phyloP scores from a whole-genome alignment of 2,113 vertebrate species.

The Cercopithecus mona region DNA sequence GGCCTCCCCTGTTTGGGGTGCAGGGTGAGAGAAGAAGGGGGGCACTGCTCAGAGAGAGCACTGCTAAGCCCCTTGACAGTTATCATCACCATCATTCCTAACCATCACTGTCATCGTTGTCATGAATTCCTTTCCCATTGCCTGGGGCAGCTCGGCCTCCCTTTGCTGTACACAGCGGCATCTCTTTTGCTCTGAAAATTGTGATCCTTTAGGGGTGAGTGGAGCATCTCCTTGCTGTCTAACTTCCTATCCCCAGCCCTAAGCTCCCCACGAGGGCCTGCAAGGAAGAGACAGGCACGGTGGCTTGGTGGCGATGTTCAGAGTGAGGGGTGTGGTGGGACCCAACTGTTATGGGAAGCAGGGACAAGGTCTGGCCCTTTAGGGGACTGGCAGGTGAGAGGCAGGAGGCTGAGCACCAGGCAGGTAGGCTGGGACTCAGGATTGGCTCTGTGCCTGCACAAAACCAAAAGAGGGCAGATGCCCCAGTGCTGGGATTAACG shows the following conservation, averaged over 20 bases:
- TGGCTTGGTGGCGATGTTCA: background rate
- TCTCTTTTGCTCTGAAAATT: background rate
- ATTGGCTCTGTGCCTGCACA: background rate
- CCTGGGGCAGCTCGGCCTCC: background rate
- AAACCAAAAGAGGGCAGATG: background rate
- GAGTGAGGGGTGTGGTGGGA: background rate
- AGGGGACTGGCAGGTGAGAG: background rate
- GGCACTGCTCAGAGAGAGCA: background rate
- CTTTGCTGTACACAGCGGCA: background rate
- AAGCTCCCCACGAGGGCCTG: accelerated
- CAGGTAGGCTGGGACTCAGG: background rate
- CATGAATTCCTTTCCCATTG: background rate
- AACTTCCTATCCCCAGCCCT: background rate
- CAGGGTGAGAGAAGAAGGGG: background rate
- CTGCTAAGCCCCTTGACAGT: too few species aligned
- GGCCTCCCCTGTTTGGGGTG: background rate
- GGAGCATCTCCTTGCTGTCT: background rate
- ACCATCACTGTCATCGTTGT: background rate
- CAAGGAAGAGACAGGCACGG: background rate
- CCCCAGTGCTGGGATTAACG: background rate
- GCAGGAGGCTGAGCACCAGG: accelerated
- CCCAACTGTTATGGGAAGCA: background rate
- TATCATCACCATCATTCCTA: background rate
- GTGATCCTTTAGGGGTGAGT: background rate
- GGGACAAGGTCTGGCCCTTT: background rate